Evolutionary conservation across 2,888 invertebrate genomes (phyloP).

Genomic region (Nomada lathburiana): DNA sequence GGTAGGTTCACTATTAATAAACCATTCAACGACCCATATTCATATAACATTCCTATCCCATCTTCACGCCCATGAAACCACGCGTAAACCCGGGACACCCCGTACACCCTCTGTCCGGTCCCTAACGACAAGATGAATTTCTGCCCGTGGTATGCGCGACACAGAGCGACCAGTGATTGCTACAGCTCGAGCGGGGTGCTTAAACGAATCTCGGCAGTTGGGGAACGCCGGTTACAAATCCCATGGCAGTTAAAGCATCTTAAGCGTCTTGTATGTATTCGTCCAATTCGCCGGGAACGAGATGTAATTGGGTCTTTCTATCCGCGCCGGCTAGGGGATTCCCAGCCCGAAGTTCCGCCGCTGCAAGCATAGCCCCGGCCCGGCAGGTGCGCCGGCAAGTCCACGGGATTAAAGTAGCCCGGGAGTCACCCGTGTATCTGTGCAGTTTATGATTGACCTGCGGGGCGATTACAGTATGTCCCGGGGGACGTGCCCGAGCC

Average conservation of each 20-base stretch:
- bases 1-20: no score
- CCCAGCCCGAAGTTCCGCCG: constrained; percentile 45
- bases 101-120: no score
- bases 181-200: constrained; percentile 47
- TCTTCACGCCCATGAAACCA: neutral
- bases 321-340: constrained; percentile 44
- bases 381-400: constrained; percentile 60
- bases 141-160: constrained; percentile 25
- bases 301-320: constrained; percentile 75
- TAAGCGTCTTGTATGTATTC: constrained; percentile 73
- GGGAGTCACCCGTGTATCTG: constrained; percentile 56
- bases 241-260: constrained; percentile 70
- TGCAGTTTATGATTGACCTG: constrained; percentile 63
- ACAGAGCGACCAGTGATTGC: constrained; percentile 27
- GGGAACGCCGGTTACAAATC: constrained; percentile 67
- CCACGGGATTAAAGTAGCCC: constrained; percentile 59
- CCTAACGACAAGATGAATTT: constrained; percentile 21
- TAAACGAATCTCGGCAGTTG: constrained; percentile 68
- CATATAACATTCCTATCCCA: no score
- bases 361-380: constrained; percentile 36
- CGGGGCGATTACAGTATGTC: constrained; percentile 58
- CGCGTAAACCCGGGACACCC: no score
- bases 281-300: constrained; percentile 68
- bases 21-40: no score
- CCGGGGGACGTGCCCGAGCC: constrained; percentile 30